Conservation (phyloP, 2,113 vertebrate species). For the Apeltes quadracus region DNA sequence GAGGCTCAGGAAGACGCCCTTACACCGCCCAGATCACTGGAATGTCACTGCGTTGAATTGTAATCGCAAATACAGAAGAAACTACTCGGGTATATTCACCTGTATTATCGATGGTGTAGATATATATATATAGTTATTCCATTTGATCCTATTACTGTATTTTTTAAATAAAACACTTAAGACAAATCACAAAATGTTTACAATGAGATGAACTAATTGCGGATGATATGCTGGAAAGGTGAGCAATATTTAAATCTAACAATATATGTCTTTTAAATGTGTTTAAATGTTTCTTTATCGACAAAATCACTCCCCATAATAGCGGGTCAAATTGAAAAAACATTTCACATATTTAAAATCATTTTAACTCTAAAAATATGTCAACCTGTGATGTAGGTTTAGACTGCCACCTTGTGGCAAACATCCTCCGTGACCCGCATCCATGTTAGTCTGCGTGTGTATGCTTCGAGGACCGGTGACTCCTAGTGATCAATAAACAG, state of each 20-base stretch:
- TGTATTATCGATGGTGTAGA: neutral
- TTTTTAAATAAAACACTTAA: neutral
- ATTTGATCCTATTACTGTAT: neutral
- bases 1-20: constrained; percentile 53
- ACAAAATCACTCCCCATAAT: neutral
- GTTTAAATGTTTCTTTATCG: neutral
- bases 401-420: constrained; percentile 58
- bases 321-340: neutral
- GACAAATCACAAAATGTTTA: neutral
- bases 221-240: neutral
- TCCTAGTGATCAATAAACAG: too few species aligned
- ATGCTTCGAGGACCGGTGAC: too few species aligned
- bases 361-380: neutral
- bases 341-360: neutral
- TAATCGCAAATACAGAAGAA: neutral
- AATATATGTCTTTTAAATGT: neutral
- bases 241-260: neutral
- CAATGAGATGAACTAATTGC: neutral
- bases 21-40: constrained; percentile 17
- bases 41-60: constrained; percentile 46
- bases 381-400: neutral
- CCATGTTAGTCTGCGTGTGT: neutral
- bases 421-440: neutral
- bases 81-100: neutral
- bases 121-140: too few species aligned